phyloP scores from a whole-genome alignment of 2,113 vertebrate genomes.

The Indicator maculatus region DNA sequence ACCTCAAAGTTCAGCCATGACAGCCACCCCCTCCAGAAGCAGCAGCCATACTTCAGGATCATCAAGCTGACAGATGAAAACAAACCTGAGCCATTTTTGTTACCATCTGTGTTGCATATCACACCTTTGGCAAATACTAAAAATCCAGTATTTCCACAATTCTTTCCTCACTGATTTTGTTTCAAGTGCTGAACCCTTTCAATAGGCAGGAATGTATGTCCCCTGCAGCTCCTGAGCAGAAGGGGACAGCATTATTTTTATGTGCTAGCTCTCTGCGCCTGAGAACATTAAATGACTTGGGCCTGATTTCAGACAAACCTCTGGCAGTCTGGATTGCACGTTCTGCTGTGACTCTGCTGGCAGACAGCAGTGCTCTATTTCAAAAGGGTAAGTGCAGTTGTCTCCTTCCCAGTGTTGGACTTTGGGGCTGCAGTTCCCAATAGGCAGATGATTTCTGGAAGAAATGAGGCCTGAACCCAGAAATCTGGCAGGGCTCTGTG shows the following conservation, averaged over 20 bases:
- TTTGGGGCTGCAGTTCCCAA: neutral
- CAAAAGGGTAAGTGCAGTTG: neutral
- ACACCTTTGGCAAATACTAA: neutral
- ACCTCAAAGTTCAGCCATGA: neutral
- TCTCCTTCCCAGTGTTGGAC: neutral
- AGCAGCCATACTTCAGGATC: neutral
- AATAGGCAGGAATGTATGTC: neutral
- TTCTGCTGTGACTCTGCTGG: neutral
- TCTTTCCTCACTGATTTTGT: neutral
- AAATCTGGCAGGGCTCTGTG: neutral
- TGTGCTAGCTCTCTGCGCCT: neutral
- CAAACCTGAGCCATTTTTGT: fast-evolving
- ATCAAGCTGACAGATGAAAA: neutral
- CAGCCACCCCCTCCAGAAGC: neutral
- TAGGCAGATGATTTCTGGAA: neutral
- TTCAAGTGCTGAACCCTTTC: neutral
- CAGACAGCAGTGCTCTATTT: neutral
- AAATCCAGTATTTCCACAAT: fast-evolving
- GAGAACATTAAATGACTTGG: neutral
- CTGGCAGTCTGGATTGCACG: fast-evolving
- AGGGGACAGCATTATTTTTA: neutral
- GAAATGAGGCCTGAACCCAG: neutral
- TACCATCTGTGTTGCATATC: neutral
- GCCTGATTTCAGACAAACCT: neutral
- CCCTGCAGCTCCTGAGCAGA: neutral